Conservation (phyloP, 2,113 vertebrate genomes). For the Isichthys henryi region DNA sequence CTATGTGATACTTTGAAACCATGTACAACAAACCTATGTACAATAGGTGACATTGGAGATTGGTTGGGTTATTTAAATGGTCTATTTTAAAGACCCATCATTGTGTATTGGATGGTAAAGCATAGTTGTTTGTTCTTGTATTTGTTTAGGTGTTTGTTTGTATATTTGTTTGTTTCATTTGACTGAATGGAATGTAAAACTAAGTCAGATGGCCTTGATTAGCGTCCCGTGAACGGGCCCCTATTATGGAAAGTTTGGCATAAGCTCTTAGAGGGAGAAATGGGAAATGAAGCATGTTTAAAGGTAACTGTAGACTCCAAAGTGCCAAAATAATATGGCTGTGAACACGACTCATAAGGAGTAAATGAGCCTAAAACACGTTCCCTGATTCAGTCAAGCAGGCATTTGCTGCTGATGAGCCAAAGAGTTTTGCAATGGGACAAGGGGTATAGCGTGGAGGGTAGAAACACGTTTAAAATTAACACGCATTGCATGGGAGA, state of each 20-base stretch:
- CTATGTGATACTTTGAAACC: neutral
- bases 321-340: conserved; percentile 35
- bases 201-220: conserved; percentile 31
- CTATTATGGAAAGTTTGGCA: conserved; percentile 36
- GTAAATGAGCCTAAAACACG: neutral
- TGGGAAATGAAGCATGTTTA: conserved; percentile 40
- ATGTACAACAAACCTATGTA: neutral
- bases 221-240: conserved; percentile 45
- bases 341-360: neutral
- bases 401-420: neutral
- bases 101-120: conserved; percentile 38
- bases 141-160: neutral
- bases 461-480: neutral
- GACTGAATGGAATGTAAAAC: conserved; percentile 39
- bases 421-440: neutral
- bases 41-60: neutral
- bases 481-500: neutral
- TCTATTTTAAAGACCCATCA: conserved; percentile 18
- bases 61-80: neutral
- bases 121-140: neutral
- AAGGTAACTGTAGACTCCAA: conserved; percentile 42
- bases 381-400: neutral
- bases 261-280: conserved; percentile 36
- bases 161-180: neutral
- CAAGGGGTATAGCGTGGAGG: neutral